These are phyloP conservation scores for Parapristionchus giblindavisi DNA, from an alignment of 2,888 invertebrate species.

Conservation along the genomic window DNA sequence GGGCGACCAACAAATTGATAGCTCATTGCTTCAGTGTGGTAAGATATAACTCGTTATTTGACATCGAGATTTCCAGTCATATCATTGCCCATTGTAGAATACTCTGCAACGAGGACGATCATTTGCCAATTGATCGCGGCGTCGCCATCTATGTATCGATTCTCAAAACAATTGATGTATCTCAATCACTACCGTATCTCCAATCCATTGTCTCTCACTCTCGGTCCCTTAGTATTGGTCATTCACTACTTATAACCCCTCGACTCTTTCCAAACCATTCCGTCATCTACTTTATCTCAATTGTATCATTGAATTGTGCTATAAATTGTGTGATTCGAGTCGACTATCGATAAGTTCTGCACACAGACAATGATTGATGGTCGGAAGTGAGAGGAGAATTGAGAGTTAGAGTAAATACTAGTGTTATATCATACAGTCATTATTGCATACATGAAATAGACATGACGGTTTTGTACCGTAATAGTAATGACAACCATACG, in stretches of 20 bases:
- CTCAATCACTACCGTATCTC: neutral
- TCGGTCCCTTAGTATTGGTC: slow-evolving; percentile 6
- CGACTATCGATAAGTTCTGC: slow-evolving; percentile 15
- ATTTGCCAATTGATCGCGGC: neutral
- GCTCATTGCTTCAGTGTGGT: slow-evolving; percentile 33
- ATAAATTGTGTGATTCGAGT: slow-evolving; percentile 35
- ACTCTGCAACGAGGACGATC: slow-evolving; percentile 27
- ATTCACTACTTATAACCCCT: neutral
- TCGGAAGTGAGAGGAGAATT: neutral
- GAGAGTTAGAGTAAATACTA: too few species aligned
- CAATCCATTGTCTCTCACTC: neutral
- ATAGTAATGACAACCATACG: too few species aligned
- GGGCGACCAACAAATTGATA: slow-evolving; percentile 25
- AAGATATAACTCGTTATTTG: neutral
- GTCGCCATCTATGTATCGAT: neutral
- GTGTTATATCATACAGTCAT: too few species aligned
- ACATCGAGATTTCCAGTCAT: neutral
- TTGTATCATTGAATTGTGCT: neutral
- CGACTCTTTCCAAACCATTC: neutral
- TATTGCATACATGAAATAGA: too few species aligned
- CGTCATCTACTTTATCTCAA: neutral
- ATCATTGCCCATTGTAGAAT: slow-evolving; percentile 14
- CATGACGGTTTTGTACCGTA: too few species aligned
- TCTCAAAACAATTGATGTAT: neutral
- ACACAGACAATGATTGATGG: neutral